Evolutionary conservation across 2,113 vertebrate genomes (phyloP), one percentile per base, ranked within the genome.

Genomic region (Corythornis madagascariensis): DNA sequence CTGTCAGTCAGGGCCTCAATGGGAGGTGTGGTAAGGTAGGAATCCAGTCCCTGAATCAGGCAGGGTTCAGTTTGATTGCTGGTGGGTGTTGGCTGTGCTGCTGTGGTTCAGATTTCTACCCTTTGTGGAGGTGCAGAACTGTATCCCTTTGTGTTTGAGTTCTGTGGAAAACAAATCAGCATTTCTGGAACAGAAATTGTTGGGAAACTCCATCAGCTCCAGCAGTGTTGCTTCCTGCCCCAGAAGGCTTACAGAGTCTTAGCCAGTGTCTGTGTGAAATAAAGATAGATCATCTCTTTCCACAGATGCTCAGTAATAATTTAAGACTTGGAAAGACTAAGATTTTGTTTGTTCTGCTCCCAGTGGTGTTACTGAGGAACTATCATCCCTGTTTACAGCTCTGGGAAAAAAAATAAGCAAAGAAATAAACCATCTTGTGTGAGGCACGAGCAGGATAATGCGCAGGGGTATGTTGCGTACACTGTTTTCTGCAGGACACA

Each of bases 221-320:
- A 55, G 60, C 86, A 92, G 77, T 79, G 91, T 73, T 79, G n/a
- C 93, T 92, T 59, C 55, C 89, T 93, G 83, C 50, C 92, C 90
- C 86, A 83, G 67, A 87, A 73, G 74, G 59, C 71, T 89, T 70
- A 18, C 50, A 12, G 81, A 85, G 81, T 24, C 86, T 85, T 47
- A 65, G 57, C 4, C 6, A 90, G 26, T n/a, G 84, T 92, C 84
- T 87, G 0, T 67, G 82, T 63, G 84, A 93, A 95, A 95, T 91
- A 89, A 90, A 89, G 94, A 91, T 15, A 82, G 66, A 94, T 85
- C 59, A 57, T 65, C 64, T 64, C 82, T 91, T 94, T 79, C 70
- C 74, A 91, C 59, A 83, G 89, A 73, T 87, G 40, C 92, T 94
- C 86, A 70, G 90, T 88, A 92, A 93, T 94, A 93, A 96, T 94